Evolutionary conservation across 2,888 invertebrate species (phyloP).

Genomic region (Geotrupes spiniger): DNA sequence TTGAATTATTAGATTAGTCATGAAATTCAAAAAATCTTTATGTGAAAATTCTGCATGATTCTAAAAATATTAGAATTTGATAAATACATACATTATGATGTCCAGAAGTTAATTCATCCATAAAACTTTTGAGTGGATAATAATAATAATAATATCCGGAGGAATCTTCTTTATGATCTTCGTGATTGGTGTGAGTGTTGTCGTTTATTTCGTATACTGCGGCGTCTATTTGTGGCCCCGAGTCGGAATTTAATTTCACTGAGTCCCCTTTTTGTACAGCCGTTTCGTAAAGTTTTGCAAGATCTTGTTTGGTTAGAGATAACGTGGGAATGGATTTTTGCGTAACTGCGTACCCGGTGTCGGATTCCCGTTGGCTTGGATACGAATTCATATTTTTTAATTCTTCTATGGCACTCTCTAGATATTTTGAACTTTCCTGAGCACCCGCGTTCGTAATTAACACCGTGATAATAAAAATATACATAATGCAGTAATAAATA

Average conservation of each 20-base stretch:
- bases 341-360: not conserved
- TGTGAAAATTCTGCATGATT: no score
- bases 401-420: slow-evolving; percentile 21
- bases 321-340: slow-evolving; percentile 27
- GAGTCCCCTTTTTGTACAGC: slow-evolving; percentile 48
- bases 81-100: not conserved
- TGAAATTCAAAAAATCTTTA: no score
- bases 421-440: slow-evolving; percentile 20
- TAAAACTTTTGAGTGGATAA: slow-evolving; percentile 54
- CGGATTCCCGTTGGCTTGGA: slow-evolving; percentile 11
- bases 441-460: slow-evolving; percentile 12
- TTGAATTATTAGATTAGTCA: no score
- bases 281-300: slow-evolving; percentile 51
- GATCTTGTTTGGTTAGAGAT: slow-evolving; percentile 47
- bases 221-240: slow-evolving; percentile 35
- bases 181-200: slow-evolving; percentile 10
- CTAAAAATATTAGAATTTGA: no score
- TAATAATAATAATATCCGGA: slow-evolving; percentile 53
- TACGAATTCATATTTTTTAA: slow-evolving; percentile 10
- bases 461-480: slow-evolving; percentile 3
- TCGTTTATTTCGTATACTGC: slow-evolving; percentile 46
- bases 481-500: slow-evolving; percentile 7
- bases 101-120: slow-evolving; percentile 45
- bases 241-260: slow-evolving; percentile 39
- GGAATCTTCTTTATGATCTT: slow-evolving; percentile 13